Percentiles rank a stretch among this genome's conserved stretches.
phyloP scores from a whole-genome alignment of 2,888 invertebrate genomes.

The Dinocampus coccinellae region DNA sequence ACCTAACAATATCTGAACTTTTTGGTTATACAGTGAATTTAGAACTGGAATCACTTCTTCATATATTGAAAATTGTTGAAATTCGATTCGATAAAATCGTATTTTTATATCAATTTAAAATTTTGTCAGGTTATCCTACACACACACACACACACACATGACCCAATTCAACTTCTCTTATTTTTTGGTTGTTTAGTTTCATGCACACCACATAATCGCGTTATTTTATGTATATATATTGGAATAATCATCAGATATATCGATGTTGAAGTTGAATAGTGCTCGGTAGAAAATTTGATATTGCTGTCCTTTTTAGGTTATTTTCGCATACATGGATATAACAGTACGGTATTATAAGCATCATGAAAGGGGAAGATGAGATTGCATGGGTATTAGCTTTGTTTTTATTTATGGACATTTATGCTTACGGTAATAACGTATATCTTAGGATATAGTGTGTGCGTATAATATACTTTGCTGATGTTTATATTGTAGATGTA shows the following conservation, averaged over 20 bases:
- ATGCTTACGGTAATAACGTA: not conserved
- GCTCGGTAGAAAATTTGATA: not conserved
- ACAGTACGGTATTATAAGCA: not conserved
- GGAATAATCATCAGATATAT: not conserved
- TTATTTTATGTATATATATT: not conserved
- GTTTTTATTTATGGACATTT: conserved; percentile 39
- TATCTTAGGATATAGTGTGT: not conserved
- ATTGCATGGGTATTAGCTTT: conserved; percentile 38
- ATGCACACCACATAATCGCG: not conserved
- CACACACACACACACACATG: no score
- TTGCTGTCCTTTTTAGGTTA: not conserved
- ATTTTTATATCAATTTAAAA: no score
- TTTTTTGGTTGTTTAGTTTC: no score
- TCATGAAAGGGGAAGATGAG: not conserved
- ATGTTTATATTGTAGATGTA: not conserved
- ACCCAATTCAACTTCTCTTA: no score
- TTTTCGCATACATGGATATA: not conserved
- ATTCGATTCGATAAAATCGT: no score
- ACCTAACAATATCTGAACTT: no score
- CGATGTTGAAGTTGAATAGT: not conserved
- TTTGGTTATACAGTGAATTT: no score
- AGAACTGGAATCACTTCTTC: no score
- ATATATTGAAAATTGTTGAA: no score
- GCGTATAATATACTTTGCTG: not conserved
- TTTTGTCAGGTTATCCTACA: no score